Percentiles rank a stretch among this genome's conserved stretches.
phyloP scores from a whole-genome alignment of 2,797 vertebrate species.

The Sebastes kiyomatsui region DNA sequence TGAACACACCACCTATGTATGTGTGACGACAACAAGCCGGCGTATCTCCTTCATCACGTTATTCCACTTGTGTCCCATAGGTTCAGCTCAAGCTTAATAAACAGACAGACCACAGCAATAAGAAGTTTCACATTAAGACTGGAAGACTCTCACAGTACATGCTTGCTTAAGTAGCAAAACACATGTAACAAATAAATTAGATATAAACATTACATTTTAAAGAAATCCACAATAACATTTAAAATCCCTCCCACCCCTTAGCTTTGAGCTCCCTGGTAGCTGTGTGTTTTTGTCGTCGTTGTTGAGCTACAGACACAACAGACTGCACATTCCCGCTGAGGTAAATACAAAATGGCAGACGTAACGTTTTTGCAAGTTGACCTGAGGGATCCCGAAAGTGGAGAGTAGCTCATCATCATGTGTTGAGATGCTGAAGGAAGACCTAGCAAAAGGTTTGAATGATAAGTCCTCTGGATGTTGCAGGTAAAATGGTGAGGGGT shows the following conservation, averaged over 20 bases:
- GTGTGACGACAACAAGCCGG: slow-evolving; percentile 11
- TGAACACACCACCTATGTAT: slow-evolving; percentile 33
- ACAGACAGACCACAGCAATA: slow-evolving; percentile 65
- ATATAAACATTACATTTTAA: slow-evolving; percentile 71
- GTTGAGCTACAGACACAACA: slow-evolving; percentile 42
- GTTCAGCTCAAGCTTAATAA: slow-evolving; percentile 52
- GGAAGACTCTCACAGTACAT: slow-evolving; percentile 84
- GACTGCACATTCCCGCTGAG: slow-evolving; percentile 70
- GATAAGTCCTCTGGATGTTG: slow-evolving; percentile 44
- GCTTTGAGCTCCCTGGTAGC: slow-evolving; percentile 49
- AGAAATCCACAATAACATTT: slow-evolving; percentile 60
- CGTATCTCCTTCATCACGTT: slow-evolving; percentile 7
- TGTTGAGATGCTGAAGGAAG: slow-evolving; percentile 63
- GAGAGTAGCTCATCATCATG: slow-evolving; percentile 46
- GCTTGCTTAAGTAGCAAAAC: slow-evolving; percentile 76
- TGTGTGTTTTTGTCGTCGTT: slow-evolving; percentile 39
- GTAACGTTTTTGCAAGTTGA: slow-evolving; percentile 69
- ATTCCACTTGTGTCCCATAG: slow-evolving; percentile 48
- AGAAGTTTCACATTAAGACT: slow-evolving; percentile 70
- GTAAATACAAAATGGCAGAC: slow-evolving; percentile 74
- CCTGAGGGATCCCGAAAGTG: slow-evolving; percentile 75
- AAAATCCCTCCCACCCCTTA: slow-evolving; percentile 44
- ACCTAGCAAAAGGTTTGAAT: slow-evolving; percentile 55
- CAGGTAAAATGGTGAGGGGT: slow-evolving; percentile 50
- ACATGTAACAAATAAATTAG: slow-evolving; percentile 67